Base-by-base conservation (phyloP, 53 echinoderm and acorn worm genomes). In the Arbacia lixula region DNA sequence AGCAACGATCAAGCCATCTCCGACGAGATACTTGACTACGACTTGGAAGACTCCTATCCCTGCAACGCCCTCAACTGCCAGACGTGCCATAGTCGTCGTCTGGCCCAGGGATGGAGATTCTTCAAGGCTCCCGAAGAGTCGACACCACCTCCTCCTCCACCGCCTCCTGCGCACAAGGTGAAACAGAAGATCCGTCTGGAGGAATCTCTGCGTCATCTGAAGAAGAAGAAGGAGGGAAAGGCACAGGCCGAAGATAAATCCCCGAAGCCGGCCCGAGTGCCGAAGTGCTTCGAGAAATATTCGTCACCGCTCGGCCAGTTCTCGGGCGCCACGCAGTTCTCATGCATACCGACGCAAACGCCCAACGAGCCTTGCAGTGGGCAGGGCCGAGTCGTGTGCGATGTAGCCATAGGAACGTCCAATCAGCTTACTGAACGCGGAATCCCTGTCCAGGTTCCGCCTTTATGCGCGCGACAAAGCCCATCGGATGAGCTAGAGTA, bases 401-500 rank as follows among this genome's bases (percentile, higher is more conserved):
- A n/a, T n/a, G n/a, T n/a, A n/a, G n/a, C 35, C 27, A 19, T 39
- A 1, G 32, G 49, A 35, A n/a, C 51, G 32, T n/a, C 62, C 82
- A 81, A 81, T 81, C 82, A 81, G 30, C 28, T 81, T 11, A 50
- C 49, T 1, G 82, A 81, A 46, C 40, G 32, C 5, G 56, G 56
- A 38, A 57, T 46, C 19, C 62, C 42, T 12, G 31, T 33, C 3
- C 61, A 29, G 10, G 46, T 46, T 49, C 42, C 26, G 31, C 77
- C 60, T 21, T 25, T 58, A 26, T 43, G 41, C 16, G 63, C 64
- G 2, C 63, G 52, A 39, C 62, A 43, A 32, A 63, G 63, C 37
- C n/a, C 82, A n/a, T 81, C 82, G 6, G 82, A 81, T 24, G 82
- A 81, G 50, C 82, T 81, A 2, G 82, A 81, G 21, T 63, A 61